Evolutionary conservation across 1,140 invertebrate genomes (phyloP), one percentile per base, ranked within the genome.

Genomic region (Macrotrachela quadricornifera): DNA sequence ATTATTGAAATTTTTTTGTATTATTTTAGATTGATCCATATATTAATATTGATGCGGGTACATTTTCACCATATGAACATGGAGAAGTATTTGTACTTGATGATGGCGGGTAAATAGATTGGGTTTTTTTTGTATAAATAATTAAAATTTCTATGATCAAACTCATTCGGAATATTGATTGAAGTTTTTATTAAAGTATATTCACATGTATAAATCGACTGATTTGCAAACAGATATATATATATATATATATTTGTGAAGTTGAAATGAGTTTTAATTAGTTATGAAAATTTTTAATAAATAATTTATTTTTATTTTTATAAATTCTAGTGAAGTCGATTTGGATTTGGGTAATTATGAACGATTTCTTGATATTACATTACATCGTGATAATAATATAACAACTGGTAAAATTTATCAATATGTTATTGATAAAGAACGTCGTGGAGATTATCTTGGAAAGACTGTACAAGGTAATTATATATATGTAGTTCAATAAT

Each of bases 321-420:
- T 4, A 30, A 30, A 4, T 30, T 30, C 8, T 30, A 30, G 90
- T 39, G 94, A 99, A 73, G 94, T 99, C 17, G 94, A 99, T 73
- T 76, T 99, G 57, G 94, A 99, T 76, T 74, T 99, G 56, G 94
- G 94, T 41, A 99, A 99, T 72, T 99, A 99, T 71, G 94, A 99
- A 68, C 74, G 94, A 43, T 99, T 99, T 65, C 68, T 99, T 39
- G 87, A 96, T 65, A 79, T 97, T 15, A 92, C 85, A 0, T 71
- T 99, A 8, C 85, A 86, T 64, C 76, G 78, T 55, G 87, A 96
- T 59, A 97, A 99, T 64, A 99, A 99, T 68, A 97, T 99, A 52
- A 99, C 94, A 0, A 97, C 91, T n/a, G 94, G 94, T 12, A 97
- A 97, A 74, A 92, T 99, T 57, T 97, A 96, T 70, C 79, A 91